Evolutionary conservation across 2,113 vertebrate species (phyloP).

Genomic region (Calcarius ornatus): DNA sequence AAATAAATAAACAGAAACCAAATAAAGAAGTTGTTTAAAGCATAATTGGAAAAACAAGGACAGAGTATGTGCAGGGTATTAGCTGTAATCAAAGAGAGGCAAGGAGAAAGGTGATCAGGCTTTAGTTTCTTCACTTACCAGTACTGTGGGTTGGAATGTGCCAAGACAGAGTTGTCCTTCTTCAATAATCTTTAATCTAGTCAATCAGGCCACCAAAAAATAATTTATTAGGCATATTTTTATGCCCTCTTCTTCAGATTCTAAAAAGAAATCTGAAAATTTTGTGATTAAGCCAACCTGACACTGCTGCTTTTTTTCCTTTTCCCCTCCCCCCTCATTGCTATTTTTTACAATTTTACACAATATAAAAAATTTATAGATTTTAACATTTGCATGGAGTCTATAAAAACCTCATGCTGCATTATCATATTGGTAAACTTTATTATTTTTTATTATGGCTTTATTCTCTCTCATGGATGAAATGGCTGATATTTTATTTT

Average conservation of each 20-base stretch:
- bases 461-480: constrained; percentile 20
- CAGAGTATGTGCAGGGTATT: neutral
- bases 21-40: neutral
- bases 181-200: neutral
- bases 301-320: neutral
- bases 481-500: constrained; percentile 36
- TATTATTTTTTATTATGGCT: constrained; percentile 45
- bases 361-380: constrained; percentile 49
- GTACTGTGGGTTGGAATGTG: neutral
- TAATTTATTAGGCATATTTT: neutral
- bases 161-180: neutral
- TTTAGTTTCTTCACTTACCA: neutral
- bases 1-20: neutral
- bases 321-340: neutral
- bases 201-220: neutral
- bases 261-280: neutral
- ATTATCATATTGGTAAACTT: constrained; percentile 36
- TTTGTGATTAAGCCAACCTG: neutral
- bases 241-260: neutral
- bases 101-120: neutral
- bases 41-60: neutral
- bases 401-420: constrained; percentile 42
- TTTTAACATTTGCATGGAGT: constrained; percentile 36
- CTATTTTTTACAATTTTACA: constrained; percentile 14
- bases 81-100: neutral